Conservation (phyloP, 2,888 invertebrate species). For the Athetis lepigone region DNA sequence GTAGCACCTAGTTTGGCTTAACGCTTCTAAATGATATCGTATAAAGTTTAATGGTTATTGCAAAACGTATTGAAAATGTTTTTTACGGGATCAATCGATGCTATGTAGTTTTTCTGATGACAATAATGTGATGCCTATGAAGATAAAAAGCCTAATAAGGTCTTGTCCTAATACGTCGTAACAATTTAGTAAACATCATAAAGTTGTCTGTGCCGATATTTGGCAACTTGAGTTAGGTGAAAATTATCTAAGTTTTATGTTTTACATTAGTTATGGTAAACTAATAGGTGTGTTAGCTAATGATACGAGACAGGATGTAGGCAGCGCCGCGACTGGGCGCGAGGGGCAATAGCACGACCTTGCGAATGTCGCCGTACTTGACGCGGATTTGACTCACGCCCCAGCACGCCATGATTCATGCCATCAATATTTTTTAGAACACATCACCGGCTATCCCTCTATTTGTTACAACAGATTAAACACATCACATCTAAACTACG, state of each 20-base stretch:
- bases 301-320: constrained; percentile 69
- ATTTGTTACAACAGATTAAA: constrained; percentile 54
- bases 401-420: constrained; percentile 73
- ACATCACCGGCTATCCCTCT: constrained; percentile 39
- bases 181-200: constrained; percentile 28
- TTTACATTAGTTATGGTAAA: constrained; percentile 32
- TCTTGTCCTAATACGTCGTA: constrained; percentile 6
- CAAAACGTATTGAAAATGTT: constrained; percentile 29
- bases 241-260: constrained; percentile 21
- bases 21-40: constrained; percentile 40
- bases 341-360: constrained; percentile 80
- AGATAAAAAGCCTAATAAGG: constrained; percentile 19
- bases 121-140: constrained; percentile 11
- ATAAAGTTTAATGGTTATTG: constrained; percentile 46
- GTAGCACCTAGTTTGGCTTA: constrained; percentile 54
- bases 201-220: constrained; percentile 8
- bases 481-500: constrained; percentile 54
- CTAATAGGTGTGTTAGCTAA: constrained; percentile 56
- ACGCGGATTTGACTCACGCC: constrained; percentile 74
- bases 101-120: constrained; percentile 21
- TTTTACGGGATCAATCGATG: constrained; percentile 12
- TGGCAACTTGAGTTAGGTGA: constrained; percentile 21
- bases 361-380: constrained; percentile 80
- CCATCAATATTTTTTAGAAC: constrained; percentile 59
- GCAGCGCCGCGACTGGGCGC: constrained; percentile 58